Evolutionary conservation across 2,113 vertebrate genomes (phyloP), one percentile per base, ranked within the genome.

Genomic region (Cinclus cinclus): DNA sequence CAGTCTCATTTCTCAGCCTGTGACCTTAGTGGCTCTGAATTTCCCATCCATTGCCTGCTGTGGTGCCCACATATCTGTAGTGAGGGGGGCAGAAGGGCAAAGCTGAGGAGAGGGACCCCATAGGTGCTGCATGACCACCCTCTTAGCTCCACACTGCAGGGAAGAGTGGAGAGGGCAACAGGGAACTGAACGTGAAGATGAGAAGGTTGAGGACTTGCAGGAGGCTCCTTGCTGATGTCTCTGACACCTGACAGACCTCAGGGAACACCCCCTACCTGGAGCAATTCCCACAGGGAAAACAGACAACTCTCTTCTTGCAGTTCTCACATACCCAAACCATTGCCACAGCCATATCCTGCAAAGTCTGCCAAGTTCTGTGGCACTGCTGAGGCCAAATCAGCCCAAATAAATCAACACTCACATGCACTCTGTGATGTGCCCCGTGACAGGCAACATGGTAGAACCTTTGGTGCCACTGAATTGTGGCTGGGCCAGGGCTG

Each of bases 401-500:
- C 77, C 55, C 52, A 56, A 55, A 68, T 15, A 60, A 68, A 76
- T 22, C 0, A 3, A 53, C 16, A 24, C 31, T 23, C 33, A 27
- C 2, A 1, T 3, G 13, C 7, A 2, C 7, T 20, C 23, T 2
- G 0, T 8, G 50, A 22, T 5, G 35, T 28, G 35, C 11, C 25
- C 52, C 42, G 30, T 49, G 27, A 23, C 20, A 12, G 44, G 33
- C 3, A 1, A 7, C 37, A 6, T 2, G 0, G 20, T 0, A 33
- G 35, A 35, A n/a, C 39, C 37, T 74, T 64, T 9, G 39, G 56
- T 65, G 68, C 31, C 7, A 0, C 49, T n/a, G 50, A 18, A 53
- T 33, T 30, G 37, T 1, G 8, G 31, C 30, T 0, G 1, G 13
- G n/a, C n/a, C 31, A 25, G 33, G 25, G 33, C 50, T 84, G 37